A percentile compares a stretch with the other conserved stretches of the same genome.
These are phyloP conservation scores for Sphenopsis melanotis DNA, from an alignment of 2,797 vertebrate genomes.

Conservation along the genomic window DNA sequence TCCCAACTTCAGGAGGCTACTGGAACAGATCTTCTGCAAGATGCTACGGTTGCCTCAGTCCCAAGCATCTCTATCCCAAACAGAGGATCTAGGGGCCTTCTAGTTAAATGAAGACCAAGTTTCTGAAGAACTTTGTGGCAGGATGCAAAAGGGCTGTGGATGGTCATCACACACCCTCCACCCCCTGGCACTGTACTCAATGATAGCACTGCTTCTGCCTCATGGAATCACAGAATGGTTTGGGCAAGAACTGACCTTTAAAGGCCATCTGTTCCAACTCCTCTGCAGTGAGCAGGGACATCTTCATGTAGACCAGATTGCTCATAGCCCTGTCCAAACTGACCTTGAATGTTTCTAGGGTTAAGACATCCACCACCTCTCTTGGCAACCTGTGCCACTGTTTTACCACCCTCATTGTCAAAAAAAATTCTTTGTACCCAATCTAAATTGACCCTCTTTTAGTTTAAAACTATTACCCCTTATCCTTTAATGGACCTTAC, in stretches of 20 bases:
- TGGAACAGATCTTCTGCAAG: not conserved
- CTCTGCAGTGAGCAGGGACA: not conserved
- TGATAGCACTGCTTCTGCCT: not conserved
- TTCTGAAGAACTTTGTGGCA: not conserved
- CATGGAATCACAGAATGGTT: not conserved
- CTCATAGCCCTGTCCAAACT: not conserved
- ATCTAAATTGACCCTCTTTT: not conserved
- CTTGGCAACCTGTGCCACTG: not conserved
- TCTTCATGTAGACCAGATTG: not conserved
- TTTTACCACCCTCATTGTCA: not conserved
- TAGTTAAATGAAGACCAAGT: not conserved
- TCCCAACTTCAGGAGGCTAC: not conserved
- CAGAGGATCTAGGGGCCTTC: not conserved
- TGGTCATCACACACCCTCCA: not conserved
- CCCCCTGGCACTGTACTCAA: rapidly evolving
- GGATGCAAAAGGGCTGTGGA: not conserved
- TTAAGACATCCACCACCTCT: not conserved
- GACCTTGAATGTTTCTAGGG: not conserved
- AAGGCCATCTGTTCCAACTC: not conserved
- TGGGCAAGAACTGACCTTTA: not conserved
- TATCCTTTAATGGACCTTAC: not conserved
- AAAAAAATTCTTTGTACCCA: not conserved
- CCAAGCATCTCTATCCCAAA: not conserved
- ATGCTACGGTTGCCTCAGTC: not conserved
- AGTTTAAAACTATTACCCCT: not conserved